Evolutionary conservation across 2,797 vertebrate genomes (phyloP).

Genomic region (Propithecus deckenii): DNA sequence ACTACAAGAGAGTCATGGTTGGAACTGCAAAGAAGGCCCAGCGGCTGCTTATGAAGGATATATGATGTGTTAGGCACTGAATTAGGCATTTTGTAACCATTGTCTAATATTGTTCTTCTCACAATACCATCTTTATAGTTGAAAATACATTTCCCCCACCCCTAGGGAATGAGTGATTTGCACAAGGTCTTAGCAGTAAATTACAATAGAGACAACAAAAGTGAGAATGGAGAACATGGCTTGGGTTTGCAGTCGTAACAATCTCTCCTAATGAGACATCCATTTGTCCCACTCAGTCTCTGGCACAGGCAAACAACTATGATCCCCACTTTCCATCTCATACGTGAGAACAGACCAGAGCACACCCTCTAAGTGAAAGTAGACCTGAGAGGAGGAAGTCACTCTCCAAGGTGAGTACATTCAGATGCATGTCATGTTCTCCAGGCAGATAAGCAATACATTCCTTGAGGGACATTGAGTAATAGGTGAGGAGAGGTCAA

Average conservation of each 20-base stretch:
- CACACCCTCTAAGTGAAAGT: neutral
- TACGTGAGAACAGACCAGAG: neutral
- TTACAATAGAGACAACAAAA: neutral
- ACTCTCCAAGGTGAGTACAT: neutral
- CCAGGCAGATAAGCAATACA: no score
- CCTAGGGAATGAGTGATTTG: neutral
- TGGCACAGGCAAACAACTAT: fast-evolving
- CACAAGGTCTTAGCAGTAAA: neutral
- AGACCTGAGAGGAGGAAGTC: neutral
- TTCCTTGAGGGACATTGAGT: neutral
- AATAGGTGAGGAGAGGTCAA: neutral
- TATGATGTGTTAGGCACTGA: neutral
- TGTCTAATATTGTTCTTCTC: neutral
- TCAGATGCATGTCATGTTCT: neutral
- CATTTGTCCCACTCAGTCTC: fast-evolving
- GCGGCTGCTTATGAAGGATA: neutral
- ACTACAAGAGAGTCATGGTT: neutral
- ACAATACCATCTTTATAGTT: neutral
- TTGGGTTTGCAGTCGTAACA: neutral
- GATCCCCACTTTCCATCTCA: no score
- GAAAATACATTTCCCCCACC: neutral
- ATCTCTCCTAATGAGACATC: neutral
- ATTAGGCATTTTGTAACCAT: neutral
- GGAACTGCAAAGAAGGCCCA: constrained; percentile 29
- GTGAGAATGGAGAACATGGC: neutral